Evolutionary conservation across 2,797 vertebrate species (phyloP), one percentile per base, ranked within the genome.

Genomic region (Tragopan temminckii): DNA sequence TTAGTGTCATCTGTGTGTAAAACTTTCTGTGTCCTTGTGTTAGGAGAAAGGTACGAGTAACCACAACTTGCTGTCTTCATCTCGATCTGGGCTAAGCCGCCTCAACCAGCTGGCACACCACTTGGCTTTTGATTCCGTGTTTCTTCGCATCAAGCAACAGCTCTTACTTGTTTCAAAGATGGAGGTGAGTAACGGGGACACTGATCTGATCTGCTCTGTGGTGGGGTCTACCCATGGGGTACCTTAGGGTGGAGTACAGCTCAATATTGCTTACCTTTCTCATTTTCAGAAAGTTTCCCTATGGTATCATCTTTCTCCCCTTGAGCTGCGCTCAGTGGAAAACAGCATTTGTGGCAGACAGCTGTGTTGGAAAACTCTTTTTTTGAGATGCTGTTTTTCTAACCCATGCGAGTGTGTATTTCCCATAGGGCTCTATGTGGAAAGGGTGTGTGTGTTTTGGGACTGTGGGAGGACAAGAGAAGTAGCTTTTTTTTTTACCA

Each of bases 61-160:
- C 95, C 99, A 99, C 72, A 98, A 90, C 94, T 98, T 99, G 96
- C 95, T 99, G 67, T 94, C 98, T 1, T 96, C 98, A 0, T 96
- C 98, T 1, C 98, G 99, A 1, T 80, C 97, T 0, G 98, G 98
- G 18, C 98, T 99, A 76, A 97, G 97, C 61, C 98, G 98, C 87
- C 98, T 99, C 80, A 99, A 99, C 97, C 99, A 99, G 97, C 98
- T 99, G 95, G 99, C 98, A 68, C 99, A 99, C 95, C 99, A 99
- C 96, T 97, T 99, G 95, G 99, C 99, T n/a, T 99, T 99, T 2
- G 99, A 99, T 95, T 99, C 99, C 0, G 99, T 99, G 77, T 99
- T 99, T 95, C 97, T 99, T 91, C 99, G 99, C 94, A 99, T 99
- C 98, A 99, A 99, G 90, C 99, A 99, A 84, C 99, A 99, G 97